A percentile compares a stretch with the other conserved stretches of the same genome.
These are phyloP conservation scores for Stramonita haemastoma DNA, from an alignment of 2,888 invertebrate genomes.

Conservation along the genomic window DNA sequence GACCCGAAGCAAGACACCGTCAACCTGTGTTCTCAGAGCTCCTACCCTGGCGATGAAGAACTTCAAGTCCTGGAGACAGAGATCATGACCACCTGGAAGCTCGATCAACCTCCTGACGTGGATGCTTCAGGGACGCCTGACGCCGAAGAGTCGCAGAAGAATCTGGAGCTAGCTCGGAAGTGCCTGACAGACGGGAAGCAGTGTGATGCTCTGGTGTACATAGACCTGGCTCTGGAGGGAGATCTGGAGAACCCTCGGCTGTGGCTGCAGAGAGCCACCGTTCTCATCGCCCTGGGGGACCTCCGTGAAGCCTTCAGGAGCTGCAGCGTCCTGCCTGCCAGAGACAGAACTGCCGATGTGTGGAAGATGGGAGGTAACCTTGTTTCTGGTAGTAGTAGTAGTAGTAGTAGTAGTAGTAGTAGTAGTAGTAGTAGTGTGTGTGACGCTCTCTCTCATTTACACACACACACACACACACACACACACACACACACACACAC, in stretches of 20 bases:
- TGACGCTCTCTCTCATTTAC: background rate
- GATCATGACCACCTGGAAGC: constrained; percentile 63
- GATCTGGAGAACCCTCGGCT: constrained; percentile 54
- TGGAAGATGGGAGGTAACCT: constrained; percentile 71
- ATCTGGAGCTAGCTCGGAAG: background rate
- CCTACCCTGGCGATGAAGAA: constrained; percentile 70
- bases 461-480: background rate
- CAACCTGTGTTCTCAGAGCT: constrained; percentile 62
- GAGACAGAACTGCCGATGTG: constrained; percentile 57
- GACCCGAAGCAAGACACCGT: constrained; percentile 62
- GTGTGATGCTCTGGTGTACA: constrained; percentile 36
- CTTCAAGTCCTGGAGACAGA: constrained; percentile 62
- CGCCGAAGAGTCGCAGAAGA: background rate
- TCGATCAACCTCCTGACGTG: constrained; percentile 52
- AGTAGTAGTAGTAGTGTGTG: too few relatives aligned
- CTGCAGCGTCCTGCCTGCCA: constrained; percentile 51
- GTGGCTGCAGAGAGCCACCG: constrained; percentile 53
- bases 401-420: too few relatives aligned
- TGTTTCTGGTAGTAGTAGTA: background rate
- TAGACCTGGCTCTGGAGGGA: constrained; percentile 46
- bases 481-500: background rate
- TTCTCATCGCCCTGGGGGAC: constrained; percentile 52
- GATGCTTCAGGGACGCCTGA: background rate
- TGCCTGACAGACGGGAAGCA: constrained; percentile 37
- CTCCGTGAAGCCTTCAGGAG: constrained; percentile 56